Evolutionary conservation across 2,113 vertebrate species (phyloP).

Genomic region (Etheostoma cragini): DNA sequence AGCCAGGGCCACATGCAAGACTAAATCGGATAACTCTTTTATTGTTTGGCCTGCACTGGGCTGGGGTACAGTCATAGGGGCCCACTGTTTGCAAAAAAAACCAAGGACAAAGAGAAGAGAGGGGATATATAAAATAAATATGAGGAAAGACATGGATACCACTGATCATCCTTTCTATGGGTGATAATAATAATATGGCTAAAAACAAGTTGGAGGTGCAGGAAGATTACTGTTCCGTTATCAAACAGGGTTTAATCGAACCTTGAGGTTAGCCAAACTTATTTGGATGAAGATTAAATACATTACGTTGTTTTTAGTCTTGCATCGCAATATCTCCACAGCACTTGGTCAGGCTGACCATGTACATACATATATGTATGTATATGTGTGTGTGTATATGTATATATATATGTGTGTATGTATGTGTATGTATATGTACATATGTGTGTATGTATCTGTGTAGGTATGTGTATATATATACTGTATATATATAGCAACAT

Average conservation of each 20-base stretch:
- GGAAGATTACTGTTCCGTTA: background rate
- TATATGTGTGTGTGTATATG: too few relatives aligned
- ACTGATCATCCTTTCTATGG: background rate
- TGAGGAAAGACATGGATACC: background rate
- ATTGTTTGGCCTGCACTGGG: slow-evolving; percentile 65
- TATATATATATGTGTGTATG: too few relatives aligned
- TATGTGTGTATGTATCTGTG: too few relatives aligned
- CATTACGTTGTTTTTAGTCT: background rate
- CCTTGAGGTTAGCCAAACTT: background rate
- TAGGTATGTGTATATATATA: too few relatives aligned
- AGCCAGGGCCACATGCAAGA: slow-evolving; percentile 74
- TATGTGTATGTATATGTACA: too few relatives aligned
- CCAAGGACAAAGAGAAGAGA: slow-evolving; percentile 23
- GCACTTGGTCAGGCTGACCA: too few relatives aligned
- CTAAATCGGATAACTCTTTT: slow-evolving; percentile 71
- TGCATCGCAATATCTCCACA: too few relatives aligned
- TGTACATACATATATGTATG: too few relatives aligned
- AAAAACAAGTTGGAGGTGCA: background rate
- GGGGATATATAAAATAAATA: slow-evolving; percentile 24
- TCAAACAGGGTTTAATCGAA: background rate
- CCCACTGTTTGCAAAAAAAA: slow-evolving; percentile 43
- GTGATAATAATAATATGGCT: background rate
- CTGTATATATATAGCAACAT: too few relatives aligned
- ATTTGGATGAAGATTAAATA: background rate
- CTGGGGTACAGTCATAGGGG: slow-evolving; percentile 36